Conservation (phyloP, 2,797 vertebrate genomes). For the Schizopygopsis malacanthus region DNA sequence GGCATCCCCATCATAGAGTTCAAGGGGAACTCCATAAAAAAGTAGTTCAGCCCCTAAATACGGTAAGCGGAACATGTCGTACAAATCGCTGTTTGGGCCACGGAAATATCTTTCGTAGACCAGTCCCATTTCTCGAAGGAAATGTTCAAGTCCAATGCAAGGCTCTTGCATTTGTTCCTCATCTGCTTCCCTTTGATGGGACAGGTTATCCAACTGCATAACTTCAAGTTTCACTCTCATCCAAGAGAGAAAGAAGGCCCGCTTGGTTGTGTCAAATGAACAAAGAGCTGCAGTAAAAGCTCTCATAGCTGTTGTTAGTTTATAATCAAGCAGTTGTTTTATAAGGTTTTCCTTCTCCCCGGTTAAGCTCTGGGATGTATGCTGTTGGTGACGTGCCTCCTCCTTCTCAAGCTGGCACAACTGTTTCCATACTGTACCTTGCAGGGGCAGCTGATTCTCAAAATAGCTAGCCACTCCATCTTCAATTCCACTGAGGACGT, state of each 20-base stretch:
- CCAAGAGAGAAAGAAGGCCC: constrained; percentile 82
- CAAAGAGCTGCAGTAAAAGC: constrained; percentile 76
- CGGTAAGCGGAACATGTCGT: constrained; percentile 76
- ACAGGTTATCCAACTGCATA: constrained; percentile 64
- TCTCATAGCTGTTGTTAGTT: constrained; percentile 74
- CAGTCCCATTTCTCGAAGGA: constrained; percentile 83
- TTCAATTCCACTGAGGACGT: constrained; percentile 70
- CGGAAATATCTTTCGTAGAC: constrained; percentile 80
- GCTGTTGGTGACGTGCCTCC: constrained; percentile 68
- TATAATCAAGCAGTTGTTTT: constrained; percentile 69
- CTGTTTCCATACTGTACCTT: constrained; percentile 76
- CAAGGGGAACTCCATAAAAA: constrained; percentile 80
- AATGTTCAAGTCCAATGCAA: constrained; percentile 81
- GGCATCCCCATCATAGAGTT: constrained; percentile 83
- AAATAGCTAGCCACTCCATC: constrained; percentile 68
- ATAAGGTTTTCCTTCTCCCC: constrained; percentile 67
- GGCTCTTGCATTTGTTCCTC: constrained; percentile 44
- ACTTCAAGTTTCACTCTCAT: constrained; percentile 78
- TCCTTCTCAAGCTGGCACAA: constrained; percentile 76
- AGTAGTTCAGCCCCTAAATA: constrained; percentile 79
- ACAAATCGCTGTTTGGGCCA: constrained; percentile 62
- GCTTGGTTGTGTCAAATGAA: constrained; percentile 68
- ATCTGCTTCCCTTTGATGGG: constrained; percentile 25
- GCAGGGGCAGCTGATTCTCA: constrained; percentile 77
- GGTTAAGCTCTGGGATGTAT: constrained; percentile 54